Evolutionary conservation across 1,140 invertebrate species (phyloP).

Genomic region (Pectinophora gossypiella): DNA sequence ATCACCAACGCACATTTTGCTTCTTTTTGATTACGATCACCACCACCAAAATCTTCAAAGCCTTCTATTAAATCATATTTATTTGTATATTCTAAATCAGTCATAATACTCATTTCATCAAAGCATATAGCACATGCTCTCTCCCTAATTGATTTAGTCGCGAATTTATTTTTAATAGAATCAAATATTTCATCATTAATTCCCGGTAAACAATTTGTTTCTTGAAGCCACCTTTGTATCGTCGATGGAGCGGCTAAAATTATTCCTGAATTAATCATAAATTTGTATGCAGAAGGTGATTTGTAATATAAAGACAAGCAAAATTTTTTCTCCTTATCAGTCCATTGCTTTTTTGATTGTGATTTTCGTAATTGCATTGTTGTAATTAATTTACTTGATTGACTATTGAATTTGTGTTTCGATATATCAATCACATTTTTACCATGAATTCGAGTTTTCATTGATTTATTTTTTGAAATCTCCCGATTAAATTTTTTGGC

Average conservation of each 20-base stretch:
- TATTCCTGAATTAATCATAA: conserved; percentile 9
- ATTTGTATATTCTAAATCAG: no score
- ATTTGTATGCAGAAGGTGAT: conserved; percentile 12
- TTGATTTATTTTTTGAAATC: not conserved
- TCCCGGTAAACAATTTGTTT: conserved; percentile 11
- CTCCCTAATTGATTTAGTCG: no score
- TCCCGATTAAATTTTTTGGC: not conserved
- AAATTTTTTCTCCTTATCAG: conserved; percentile 11
- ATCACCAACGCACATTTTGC: no score
- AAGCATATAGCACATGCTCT: no score
- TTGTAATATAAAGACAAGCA: conserved; percentile 12
- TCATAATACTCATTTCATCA: no score
- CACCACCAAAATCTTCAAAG: no score
- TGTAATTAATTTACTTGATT: conserved; percentile 7
- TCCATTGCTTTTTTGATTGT: conserved; percentile 7
- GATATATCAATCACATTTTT: not conserved
- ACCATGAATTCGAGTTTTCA: not conserved
- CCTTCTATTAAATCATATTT: no score
- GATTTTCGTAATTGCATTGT: conserved; percentile 6
- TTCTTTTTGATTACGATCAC: no score
- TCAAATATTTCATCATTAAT: no score
- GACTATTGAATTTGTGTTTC: not conserved
- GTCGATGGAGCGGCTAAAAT: conserved; percentile 13
- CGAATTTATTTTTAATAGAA: no score
- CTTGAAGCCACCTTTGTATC: conserved; percentile 12